phyloP scores from a whole-genome alignment of 92 coral and sea anemone genomes.

The Umimayanthus kanabou region DNA sequence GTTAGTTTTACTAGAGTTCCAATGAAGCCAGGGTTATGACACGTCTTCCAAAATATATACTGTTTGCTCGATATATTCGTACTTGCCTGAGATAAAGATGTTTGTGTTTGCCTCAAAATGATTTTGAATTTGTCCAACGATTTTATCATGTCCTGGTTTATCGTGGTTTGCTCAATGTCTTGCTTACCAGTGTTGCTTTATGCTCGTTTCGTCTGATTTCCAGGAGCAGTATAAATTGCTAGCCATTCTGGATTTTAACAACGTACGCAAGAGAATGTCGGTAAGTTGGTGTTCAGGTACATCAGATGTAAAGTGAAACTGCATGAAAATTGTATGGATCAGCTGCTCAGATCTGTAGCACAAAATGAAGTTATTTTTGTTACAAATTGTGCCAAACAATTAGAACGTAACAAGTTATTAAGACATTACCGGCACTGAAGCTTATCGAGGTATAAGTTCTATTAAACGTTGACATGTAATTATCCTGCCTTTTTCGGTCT shows the following conservation, averaged over 20 bases:
- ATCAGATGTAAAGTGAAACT: background rate
- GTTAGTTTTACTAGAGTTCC: too few relatives aligned
- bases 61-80: too few relatives aligned
- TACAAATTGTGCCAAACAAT: background rate
- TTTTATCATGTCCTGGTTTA: background rate
- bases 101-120: too few relatives aligned
- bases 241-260: constrained; percentile 93
- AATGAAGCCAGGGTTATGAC: too few relatives aligned
- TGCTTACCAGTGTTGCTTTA: background rate
- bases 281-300: constrained; percentile 49
- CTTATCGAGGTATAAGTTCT: background rate
- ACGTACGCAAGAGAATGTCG: constrained; percentile 97
- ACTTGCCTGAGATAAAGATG: too few relatives aligned
- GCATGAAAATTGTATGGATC: background rate
- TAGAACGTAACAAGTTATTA: background rate
- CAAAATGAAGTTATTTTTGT: too few relatives aligned
- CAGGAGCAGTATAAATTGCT: constrained; percentile 88
- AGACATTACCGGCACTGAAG: background rate
- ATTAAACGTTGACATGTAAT: background rate
- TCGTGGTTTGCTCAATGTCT: background rate
- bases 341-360: background rate
- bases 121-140: too few relatives aligned
- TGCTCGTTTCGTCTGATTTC: background rate
- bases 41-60: too few relatives aligned
- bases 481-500: too few relatives aligned